Conservation (phyloP, 2,888 invertebrate genomes). For the Serrognathus titanus region DNA sequence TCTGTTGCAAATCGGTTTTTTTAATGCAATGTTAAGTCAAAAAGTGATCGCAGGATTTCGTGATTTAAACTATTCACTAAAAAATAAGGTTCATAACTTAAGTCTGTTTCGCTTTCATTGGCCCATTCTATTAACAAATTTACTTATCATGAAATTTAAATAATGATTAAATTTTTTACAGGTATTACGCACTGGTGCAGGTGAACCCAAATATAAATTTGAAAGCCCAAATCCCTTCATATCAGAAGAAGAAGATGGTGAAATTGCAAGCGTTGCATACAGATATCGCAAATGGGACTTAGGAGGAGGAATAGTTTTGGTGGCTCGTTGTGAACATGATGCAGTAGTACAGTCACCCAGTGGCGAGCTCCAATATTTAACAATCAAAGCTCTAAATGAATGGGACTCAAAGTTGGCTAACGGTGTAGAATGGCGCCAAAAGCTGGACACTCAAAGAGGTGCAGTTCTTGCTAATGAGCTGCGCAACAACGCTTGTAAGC, state of each 20-base stretch:
- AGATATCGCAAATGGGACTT: conserved; percentile 96
- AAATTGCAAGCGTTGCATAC: conserved; percentile 93
- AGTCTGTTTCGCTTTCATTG: too few species aligned
- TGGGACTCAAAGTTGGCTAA: conserved; percentile 97
- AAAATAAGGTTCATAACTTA: too few species aligned
- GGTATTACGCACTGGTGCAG: conserved; percentile 61
- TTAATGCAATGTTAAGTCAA: too few species aligned
- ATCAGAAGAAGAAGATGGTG: conserved; percentile 86
- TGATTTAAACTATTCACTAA: too few species aligned
- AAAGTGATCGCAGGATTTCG: too few species aligned
- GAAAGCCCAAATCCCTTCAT: conserved; percentile 91
- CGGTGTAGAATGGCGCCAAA: conserved; percentile 98
- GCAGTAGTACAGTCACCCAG: conserved; percentile 85
- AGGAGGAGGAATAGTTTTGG: conserved; percentile 85
- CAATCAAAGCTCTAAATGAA: conserved; percentile 97
- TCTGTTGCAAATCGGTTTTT: too few species aligned
- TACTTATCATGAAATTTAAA: conserved; percentile 41
- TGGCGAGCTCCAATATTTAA: conserved; percentile 87
- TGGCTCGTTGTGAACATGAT: conserved; percentile 96
- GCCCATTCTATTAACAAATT: too few species aligned
- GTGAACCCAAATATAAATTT: conserved; percentile 83
- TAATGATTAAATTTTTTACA: conserved; percentile 10
- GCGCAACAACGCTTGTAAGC: conserved; percentile 98
- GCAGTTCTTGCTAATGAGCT: conserved; percentile 98
- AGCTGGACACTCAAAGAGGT: conserved; percentile 95